phyloP scores from a whole-genome alignment of 1,140 invertebrate species.

The Eubasilissa regina region DNA sequence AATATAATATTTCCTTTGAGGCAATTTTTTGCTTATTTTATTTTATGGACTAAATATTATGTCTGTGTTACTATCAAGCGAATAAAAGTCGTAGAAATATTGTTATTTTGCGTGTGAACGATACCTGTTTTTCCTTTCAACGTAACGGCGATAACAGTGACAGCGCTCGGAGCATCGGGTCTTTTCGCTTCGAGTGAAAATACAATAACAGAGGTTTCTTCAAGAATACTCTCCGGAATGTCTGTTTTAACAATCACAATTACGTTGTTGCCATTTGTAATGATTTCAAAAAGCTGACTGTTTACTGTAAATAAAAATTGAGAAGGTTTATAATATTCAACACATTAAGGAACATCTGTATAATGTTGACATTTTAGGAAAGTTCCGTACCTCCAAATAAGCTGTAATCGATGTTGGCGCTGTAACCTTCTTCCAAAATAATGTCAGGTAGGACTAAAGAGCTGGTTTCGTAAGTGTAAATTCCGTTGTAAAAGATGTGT shows the following conservation, averaged over 20 bases:
- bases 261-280: not conserved
- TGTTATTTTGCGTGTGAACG: no score
- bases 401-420: conserved; percentile 25
- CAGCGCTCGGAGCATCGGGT: not conserved
- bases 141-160: not conserved
- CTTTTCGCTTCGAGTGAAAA: conserved; percentile 20
- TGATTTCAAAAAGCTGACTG: conserved; percentile 1
- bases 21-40: no score
- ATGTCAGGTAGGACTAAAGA: conserved; percentile 19
- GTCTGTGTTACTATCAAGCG: no score
- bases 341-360: not conserved
- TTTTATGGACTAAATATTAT: no score
- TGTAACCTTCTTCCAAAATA: conserved; percentile 44
- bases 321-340: not conserved
- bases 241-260: not conserved
- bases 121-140: conserved; percentile 9
- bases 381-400: conserved; percentile 41
- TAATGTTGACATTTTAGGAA: not conserved
- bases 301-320: conserved; percentile 24
- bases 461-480: conserved; percentile 29
- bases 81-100: no score
- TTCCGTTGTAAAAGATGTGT: conserved; percentile 39
- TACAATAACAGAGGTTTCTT: conserved; percentile 13
- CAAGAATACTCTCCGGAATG: conserved; percentile 30
- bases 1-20: no score